Evolutionary conservation across 1,140 invertebrate species (phyloP).

Genomic region (Pseudomyrmex dendroicus): DNA sequence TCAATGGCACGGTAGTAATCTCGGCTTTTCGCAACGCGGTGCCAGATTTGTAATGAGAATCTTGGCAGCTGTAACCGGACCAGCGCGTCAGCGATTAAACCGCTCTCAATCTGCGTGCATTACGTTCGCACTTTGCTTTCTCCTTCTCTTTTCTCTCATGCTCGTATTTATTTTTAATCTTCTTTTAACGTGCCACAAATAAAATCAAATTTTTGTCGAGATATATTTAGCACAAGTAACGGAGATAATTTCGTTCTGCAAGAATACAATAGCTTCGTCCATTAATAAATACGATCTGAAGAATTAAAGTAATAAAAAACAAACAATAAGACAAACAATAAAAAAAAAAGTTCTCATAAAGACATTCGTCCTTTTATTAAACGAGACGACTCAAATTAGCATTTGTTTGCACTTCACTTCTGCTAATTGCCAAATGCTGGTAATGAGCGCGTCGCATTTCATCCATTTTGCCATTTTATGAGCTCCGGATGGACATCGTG

Average conservation of each 20-base stretch:
- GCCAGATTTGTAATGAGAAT: slow-evolving; percentile 59
- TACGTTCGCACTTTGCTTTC: slow-evolving; percentile 22
- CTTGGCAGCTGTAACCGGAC: slow-evolving; percentile 53
- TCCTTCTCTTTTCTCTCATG: neutral
- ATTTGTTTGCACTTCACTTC: neutral
- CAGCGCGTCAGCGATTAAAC: slow-evolving; percentile 49
- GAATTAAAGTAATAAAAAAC: neutral
- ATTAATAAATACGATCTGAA: neutral
- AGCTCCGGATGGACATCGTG: neutral
- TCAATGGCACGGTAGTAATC: slow-evolving; percentile 54
- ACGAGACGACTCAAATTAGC: slow-evolving; percentile 1
- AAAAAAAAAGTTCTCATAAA: no score
- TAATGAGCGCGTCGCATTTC: slow-evolving; percentile 2
- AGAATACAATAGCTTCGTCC: neutral
- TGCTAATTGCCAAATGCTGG: slow-evolving; percentile 11
- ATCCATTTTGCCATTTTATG: neutral
- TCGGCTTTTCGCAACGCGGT: slow-evolving; percentile 41
- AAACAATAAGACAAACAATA: no score
- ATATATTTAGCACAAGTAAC: neutral
- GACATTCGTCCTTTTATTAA: slow-evolving; percentile 3
- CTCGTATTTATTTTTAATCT: neutral
- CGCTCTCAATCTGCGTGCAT: slow-evolving; percentile 1
- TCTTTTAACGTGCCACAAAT: neutral
- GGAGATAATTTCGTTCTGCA: neutral
- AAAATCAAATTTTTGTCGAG: neutral